Percentiles rank a stretch among this genome's conserved stretches.
Conservation (phyloP, 2,797 vertebrate species). For the Myotis myotis region DNA sequence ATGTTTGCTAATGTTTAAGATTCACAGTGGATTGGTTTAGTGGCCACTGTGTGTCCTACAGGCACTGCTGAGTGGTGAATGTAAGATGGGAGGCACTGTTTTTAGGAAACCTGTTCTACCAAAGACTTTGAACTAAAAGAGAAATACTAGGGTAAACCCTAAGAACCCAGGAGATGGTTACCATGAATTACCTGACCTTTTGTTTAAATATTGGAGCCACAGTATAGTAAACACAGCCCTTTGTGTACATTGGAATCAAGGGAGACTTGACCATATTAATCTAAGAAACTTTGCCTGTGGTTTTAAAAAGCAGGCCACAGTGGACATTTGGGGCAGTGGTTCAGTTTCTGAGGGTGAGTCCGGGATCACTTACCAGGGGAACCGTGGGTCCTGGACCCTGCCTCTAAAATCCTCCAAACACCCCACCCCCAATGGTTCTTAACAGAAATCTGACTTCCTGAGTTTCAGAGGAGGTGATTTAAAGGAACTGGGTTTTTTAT, state of each 20-base stretch:
- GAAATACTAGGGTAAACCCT: background rate
- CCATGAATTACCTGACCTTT: background rate
- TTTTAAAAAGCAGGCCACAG: background rate
- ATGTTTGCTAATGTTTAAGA: background rate
- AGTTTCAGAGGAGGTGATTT: background rate
- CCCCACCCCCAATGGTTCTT: rapidly evolving
- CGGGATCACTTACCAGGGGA: background rate
- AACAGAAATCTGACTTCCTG: background rate
- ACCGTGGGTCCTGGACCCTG: background rate
- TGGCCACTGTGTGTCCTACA: background rate
- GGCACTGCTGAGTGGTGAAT: background rate
- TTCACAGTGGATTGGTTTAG: background rate
- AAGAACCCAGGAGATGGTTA: background rate
- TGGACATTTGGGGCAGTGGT: no score
- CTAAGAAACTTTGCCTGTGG: background rate
- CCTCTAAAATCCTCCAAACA: background rate
- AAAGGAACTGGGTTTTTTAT: background rate
- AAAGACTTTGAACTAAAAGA: background rate
- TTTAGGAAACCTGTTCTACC: background rate
- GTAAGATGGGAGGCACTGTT: background rate
- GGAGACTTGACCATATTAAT: background rate
- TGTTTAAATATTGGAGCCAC: background rate
- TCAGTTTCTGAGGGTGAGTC: background rate
- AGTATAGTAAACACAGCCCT: background rate
- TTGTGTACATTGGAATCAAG: background rate